phyloP scores from a whole-genome alignment of 2,113 vertebrate genomes.

The Hippocampus zosterae region DNA sequence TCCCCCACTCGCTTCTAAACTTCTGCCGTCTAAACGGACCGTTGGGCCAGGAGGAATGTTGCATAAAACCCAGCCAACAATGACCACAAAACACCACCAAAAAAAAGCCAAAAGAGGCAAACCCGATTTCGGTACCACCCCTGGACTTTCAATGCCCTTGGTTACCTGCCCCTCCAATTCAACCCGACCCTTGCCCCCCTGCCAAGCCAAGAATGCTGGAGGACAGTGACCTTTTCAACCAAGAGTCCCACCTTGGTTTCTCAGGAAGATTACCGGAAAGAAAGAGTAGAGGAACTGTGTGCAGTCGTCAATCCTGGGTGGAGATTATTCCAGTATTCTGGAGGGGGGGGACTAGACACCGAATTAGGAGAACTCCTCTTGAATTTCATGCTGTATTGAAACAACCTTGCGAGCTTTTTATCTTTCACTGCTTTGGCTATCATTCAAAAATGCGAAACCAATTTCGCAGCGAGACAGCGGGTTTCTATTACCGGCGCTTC shows the following conservation, averaged over 20 bases:
- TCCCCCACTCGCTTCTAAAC: slow-evolving; percentile 32
- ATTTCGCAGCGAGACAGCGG: slow-evolving; percentile 49
- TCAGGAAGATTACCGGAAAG: slow-evolving; percentile 65
- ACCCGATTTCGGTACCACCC: slow-evolving; percentile 56
- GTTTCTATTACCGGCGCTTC: slow-evolving; percentile 56
- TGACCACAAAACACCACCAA: slow-evolving; percentile 66
- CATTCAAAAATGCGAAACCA: slow-evolving; percentile 56
- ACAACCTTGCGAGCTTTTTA: slow-evolving; percentile 46
- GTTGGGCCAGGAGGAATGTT: slow-evolving; percentile 52
- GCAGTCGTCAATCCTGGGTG: slow-evolving; percentile 33
- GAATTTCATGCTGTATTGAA: slow-evolving; percentile 54
- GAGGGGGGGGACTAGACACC: slow-evolving; percentile 31
- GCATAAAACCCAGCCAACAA: slow-evolving; percentile 67
- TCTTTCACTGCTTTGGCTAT: slow-evolving; percentile 52
- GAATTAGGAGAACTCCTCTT: slow-evolving; percentile 41
- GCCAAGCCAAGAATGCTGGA: slow-evolving; percentile 60
- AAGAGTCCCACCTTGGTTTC: slow-evolving; percentile 60
- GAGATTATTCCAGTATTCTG: slow-evolving; percentile 30
- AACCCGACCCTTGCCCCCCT: slow-evolving; percentile 63
- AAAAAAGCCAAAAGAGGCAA: slow-evolving; percentile 38
- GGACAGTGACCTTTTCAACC: slow-evolving; percentile 61
- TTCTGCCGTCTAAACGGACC: slow-evolving; percentile 30
- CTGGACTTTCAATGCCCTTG: slow-evolving; percentile 62
- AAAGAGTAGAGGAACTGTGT: slow-evolving; percentile 53
- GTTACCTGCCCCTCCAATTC: slow-evolving; percentile 48